Base-by-base conservation (phyloP, 2,113 vertebrate species). In the Talpa occidentalis region DNA sequence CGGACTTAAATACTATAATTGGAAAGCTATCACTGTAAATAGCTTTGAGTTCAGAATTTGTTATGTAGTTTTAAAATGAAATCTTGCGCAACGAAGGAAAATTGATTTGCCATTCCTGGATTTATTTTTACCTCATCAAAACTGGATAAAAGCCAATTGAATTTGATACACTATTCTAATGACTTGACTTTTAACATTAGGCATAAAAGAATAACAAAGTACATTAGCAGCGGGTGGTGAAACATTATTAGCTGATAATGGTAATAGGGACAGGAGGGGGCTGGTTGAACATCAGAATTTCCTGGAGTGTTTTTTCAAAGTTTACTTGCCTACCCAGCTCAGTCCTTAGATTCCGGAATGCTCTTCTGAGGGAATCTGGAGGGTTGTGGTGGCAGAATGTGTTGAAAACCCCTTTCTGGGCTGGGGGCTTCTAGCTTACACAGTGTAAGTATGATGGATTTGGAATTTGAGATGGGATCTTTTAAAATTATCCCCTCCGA, bases 51-150 rank as follows among this genome's bases (percentile, higher is more conserved):
- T 95, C 84, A 85, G 84, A 86, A 93, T 90, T 88, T 54, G 52
- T 93, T 81, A 49, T 28, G 28, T 77, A 78, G 88, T 69, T 84
- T 87, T 90, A 37, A 67, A 84, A 54, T 93, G 83, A 78, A 81
- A 69, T 94, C 94, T 92, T 90, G 52, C 74, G 88, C 78, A 84
- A 90, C 59, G 78, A 92, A 70, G 54, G 79, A 80, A 88, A 88
- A 77, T 81, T 88, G 94, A 88, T 94, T 94, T 94, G 54, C 52
- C 84, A 90, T 88, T 96, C 72, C 47, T 74, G 37, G 56, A 42
- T 95, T 92, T 85, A 92, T 90, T 92, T 95, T 95, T 93, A 64
- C 94, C 76, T 90, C 88, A 81, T 90, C 77, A 84, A 87, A 85
- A 69, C 77, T 84, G 83, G 67, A 54, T 94, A 88, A 73, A 74